Evolutionary conservation across 2,888 invertebrate genomes (phyloP).

Genomic region (Amorpha juglandis): DNA sequence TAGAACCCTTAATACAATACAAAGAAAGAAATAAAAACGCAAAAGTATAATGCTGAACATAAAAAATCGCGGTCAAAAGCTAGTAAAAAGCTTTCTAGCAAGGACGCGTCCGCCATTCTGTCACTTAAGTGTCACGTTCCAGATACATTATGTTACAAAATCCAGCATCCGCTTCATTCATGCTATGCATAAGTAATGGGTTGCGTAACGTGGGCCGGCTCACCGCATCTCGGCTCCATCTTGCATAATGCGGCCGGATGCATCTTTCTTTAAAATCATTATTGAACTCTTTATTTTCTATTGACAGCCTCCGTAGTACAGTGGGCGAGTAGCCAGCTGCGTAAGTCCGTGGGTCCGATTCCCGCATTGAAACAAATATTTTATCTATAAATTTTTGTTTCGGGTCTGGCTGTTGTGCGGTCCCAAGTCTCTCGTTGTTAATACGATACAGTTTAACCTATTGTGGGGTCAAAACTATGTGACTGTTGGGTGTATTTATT

Average conservation of each 20-base stretch:
- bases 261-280: slow-evolving; percentile 5
- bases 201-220: slow-evolving; percentile 13
- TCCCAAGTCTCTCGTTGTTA: no score
- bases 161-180: slow-evolving; percentile 25
- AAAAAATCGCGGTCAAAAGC: slow-evolving; percentile 19
- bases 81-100: slow-evolving; percentile 17
- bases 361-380: no score
- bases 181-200: slow-evolving; percentile 5
- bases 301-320: no score
- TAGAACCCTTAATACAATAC: no score
- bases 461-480: no score
- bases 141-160: slow-evolving; percentile 24
- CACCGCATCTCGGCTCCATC: background rate
- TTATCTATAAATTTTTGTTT: no score
- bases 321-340: no score
- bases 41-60: background rate
- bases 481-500: no score
- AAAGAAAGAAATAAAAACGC: no score
- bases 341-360: background rate
- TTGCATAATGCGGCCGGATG: slow-evolving; percentile 23
- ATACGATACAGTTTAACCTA: no score
- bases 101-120: slow-evolving; percentile 21
- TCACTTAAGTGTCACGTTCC: slow-evolving; percentile 21
- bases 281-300: background rate
- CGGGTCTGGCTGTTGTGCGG: no score